Evolutionary conservation across 2,113 vertebrate genomes (phyloP).

Genomic region (Poicephalus meyeri): DNA sequence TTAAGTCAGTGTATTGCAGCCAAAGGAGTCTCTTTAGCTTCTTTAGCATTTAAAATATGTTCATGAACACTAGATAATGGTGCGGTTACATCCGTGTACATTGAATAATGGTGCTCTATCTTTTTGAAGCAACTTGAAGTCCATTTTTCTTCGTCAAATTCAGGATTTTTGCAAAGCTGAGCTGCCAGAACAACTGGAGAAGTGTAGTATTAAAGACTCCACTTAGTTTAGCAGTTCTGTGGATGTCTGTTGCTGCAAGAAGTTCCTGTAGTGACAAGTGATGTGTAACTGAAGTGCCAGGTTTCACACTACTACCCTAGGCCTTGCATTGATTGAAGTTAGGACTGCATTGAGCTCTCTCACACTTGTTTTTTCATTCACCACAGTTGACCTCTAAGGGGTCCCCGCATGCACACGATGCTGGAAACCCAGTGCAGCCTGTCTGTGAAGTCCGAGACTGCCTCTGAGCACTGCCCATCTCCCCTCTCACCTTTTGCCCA

Average conservation of each 20-base stretch:
- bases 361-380: background rate
- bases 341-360: background rate
- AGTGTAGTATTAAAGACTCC: background rate
- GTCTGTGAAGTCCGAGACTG: background rate
- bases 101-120: background rate
- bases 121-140: background rate
- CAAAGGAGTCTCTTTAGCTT: background rate
- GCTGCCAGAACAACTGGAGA: background rate
- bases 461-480: background rate
- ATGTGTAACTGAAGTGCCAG: background rate
- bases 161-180: background rate
- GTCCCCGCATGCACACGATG: background rate
- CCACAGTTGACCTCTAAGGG: rapidly evolving
- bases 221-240: background rate
- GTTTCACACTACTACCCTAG: background rate
- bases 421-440: background rate
- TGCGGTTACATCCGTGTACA: background rate
- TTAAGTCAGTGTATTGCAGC: background rate
- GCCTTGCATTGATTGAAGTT: background rate
- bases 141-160: background rate
- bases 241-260: background rate
- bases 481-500: background rate
- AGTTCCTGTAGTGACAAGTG: background rate
- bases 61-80: background rate
- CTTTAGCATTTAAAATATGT: background rate